A percentile compares a stretch with the other conserved stretches of the same genome.
Evolutionary conservation across 92 coral and sea anemone species (phyloP).

Genomic region (Umimayanthus kanabou): DNA sequence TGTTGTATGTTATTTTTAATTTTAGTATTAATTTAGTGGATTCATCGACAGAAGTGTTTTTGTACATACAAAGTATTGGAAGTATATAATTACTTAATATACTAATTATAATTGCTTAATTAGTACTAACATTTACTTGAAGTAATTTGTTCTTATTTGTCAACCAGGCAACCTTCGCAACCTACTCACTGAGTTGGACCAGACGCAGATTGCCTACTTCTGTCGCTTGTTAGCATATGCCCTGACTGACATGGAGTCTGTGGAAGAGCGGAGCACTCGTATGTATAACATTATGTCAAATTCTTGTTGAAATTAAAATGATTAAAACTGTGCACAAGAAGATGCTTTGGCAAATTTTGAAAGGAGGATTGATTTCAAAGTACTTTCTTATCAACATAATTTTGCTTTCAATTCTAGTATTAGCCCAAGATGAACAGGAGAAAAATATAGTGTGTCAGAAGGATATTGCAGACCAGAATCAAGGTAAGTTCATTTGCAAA

Average conservation of each 20-base stretch:
- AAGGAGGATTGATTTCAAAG: not conserved
- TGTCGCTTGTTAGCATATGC: slow-evolving; percentile 91
- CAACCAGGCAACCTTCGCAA: slow-evolving; percentile 67
- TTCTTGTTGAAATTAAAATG: not conserved
- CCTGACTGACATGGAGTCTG: slow-evolving; percentile 84
- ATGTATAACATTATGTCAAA: slow-evolving; percentile 22
- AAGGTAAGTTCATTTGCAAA: slow-evolving; percentile 54
- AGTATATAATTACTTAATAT: no score
- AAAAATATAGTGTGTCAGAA: slow-evolving; percentile 68
- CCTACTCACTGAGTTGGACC: slow-evolving; percentile 65
- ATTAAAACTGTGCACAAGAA: not conserved
- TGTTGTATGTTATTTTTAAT: no score
- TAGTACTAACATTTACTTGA: no score
- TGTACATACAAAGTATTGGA: no score
- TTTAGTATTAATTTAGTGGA: no score
- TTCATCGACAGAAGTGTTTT: no score
- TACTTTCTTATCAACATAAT: no score
- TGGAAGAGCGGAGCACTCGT: slow-evolving; percentile 96
- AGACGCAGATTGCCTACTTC: slow-evolving; percentile 80
- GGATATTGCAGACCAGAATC: slow-evolving; percentile 87
- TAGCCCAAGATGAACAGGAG: slow-evolving; percentile 89
- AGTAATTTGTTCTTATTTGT: not conserved
- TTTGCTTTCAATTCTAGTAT: slow-evolving; percentile 41
- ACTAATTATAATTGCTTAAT: no score
- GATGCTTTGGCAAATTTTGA: not conserved